Evolutionary conservation across 2,888 invertebrate species (phyloP).

Genomic region (Disparrhopalites patrizii): DNA sequence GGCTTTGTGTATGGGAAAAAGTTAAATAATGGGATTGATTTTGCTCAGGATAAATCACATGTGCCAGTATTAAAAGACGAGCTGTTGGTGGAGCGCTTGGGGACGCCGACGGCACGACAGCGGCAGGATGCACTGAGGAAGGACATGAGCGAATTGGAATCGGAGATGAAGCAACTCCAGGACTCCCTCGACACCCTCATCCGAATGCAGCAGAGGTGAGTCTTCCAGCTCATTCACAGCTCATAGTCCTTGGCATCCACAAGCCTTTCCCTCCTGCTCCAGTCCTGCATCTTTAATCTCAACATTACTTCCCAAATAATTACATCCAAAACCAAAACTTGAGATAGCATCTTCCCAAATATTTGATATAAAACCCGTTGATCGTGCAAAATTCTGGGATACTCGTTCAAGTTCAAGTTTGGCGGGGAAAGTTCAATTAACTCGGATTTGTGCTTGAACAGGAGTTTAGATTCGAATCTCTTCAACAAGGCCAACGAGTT

Average conservation of each 20-base stretch:
- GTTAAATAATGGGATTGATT: not conserved
- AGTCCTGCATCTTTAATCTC: no score
- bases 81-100: conserved; percentile 73
- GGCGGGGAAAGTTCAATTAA: not conserved
- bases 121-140: conserved; percentile 74
- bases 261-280: no score
- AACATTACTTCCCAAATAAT: no score
- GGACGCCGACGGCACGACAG: conserved; percentile 64
- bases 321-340: no score
- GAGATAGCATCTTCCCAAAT: no score
- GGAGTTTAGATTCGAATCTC: conserved; percentile 71
- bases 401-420: no score
- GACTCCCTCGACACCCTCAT: conserved; percentile 78
- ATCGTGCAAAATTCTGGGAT: not conserved
- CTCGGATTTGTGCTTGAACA: conserved; percentile 43
- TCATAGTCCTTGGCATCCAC: no score
- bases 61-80: conserved; percentile 76
- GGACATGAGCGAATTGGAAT: conserved; percentile 76
- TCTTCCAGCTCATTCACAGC: no score
- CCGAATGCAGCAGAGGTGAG: conserved; percentile 72
- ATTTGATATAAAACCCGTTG: not conserved
- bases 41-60: conserved; percentile 46
- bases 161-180: conserved; percentile 80
- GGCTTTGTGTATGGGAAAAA: not conserved
- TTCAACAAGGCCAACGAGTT: conserved; percentile 93